These are phyloP conservation scores for Sparidentex hasta DNA, from an alignment of 2,797 vertebrate genomes.

Conservation along the genomic window DNA sequence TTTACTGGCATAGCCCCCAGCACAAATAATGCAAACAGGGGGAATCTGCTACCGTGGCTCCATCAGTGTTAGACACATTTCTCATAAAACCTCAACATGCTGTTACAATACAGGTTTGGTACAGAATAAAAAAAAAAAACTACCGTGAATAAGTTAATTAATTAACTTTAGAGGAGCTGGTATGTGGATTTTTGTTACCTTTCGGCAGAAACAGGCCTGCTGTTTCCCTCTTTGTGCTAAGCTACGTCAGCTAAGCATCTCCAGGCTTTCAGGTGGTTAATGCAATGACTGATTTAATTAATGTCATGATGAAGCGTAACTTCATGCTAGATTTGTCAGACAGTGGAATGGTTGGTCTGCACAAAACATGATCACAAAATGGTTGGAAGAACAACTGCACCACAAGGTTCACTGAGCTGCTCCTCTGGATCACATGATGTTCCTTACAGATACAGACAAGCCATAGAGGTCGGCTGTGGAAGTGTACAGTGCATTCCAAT, in stretches of 20 bases:
- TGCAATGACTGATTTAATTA: too few relatives aligned
- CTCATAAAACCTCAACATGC: neutral
- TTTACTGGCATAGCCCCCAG: constrained; percentile 1
- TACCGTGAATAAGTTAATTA: too few relatives aligned
- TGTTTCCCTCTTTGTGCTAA: neutral
- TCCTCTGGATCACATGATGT: too few relatives aligned
- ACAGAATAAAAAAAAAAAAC: neutral
- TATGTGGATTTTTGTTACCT: neutral
- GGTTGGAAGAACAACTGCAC: too few relatives aligned
- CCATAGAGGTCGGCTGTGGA: too few relatives aligned
- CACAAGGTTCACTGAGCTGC: too few relatives aligned
- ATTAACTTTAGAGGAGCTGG: neutral
- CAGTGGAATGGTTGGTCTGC: too few relatives aligned
- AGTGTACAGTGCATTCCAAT: too few relatives aligned
- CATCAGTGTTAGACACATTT: neutral
- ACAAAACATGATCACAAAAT: too few relatives aligned
- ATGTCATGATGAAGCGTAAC: neutral
- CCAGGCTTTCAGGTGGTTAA: neutral
- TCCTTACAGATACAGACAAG: too few relatives aligned
- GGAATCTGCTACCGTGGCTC: neutral
- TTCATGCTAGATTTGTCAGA: neutral
- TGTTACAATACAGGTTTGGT: neutral
- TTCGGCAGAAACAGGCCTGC: neutral
- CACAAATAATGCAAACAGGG: neutral
- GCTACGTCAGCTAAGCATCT: neutral